Conservation (phyloP, 2,113 vertebrate genomes). For the Rhipidura dahli region DNA sequence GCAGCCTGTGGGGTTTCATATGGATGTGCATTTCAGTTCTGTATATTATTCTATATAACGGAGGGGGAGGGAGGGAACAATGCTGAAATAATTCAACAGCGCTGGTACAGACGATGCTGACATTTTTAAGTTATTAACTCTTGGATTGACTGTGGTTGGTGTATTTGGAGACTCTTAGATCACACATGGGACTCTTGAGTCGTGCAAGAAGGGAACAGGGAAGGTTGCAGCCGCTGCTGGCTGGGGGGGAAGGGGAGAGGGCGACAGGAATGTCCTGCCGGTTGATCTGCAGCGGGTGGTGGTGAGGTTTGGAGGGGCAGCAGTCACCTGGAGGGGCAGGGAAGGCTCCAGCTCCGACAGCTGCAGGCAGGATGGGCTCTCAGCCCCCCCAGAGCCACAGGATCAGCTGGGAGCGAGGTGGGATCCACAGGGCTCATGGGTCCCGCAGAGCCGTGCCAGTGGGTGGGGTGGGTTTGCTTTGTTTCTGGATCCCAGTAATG, state of each 20-base stretch:
- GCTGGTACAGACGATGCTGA: slow-evolving; percentile 68
- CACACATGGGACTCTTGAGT: slow-evolving; percentile 23
- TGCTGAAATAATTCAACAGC: slow-evolving; percentile 71
- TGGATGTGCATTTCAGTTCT: slow-evolving; percentile 80
- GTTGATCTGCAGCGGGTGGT: slow-evolving; percentile 13
- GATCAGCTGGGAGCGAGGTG: not conserved
- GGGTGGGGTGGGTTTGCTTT: not conserved
- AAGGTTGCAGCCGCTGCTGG: not conserved
- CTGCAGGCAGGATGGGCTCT: not conserved
- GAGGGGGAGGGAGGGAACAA: slow-evolving; percentile 70
- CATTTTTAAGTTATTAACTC: slow-evolving; percentile 70
- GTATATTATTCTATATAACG: slow-evolving; percentile 77
- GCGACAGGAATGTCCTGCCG: accelerated
- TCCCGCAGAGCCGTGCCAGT: accelerated
- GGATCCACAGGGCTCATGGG: accelerated
- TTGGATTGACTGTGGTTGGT: slow-evolving; percentile 71
- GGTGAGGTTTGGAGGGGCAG: slow-evolving; percentile 56
- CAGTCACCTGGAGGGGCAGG: not conserved
- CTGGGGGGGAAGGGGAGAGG: not conserved
- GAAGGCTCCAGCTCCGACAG: not conserved
- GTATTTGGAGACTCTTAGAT: slow-evolving; percentile 69
- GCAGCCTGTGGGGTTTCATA: slow-evolving; percentile 74
- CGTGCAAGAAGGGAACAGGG: slow-evolving; percentile 15
- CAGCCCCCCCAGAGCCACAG: not conserved
- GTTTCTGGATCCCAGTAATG: not conserved